Conservation (phyloP, 53 echinoderm and acorn worm species). For the Mesocentrotus franciscanus region DNA sequence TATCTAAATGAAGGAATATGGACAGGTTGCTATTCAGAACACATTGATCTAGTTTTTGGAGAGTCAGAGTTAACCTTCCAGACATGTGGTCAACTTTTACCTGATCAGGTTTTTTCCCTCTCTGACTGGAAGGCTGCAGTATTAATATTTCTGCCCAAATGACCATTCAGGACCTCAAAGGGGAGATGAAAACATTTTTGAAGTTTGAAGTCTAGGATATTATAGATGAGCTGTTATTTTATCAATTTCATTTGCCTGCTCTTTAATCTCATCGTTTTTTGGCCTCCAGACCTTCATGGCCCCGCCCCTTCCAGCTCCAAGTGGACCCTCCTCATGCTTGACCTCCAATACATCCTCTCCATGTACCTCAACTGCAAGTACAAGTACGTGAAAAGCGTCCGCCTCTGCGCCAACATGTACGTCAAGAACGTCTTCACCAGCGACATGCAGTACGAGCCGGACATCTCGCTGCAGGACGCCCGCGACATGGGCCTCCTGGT, state of each 20-base stretch:
- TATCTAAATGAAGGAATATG: no score
- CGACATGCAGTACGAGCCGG: constrained; percentile 94
- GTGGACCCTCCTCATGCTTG: constrained; percentile 90
- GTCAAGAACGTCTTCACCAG: constrained; percentile 97
- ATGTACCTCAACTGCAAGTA: constrained; percentile 98
- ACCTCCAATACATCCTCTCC: constrained; percentile 97
- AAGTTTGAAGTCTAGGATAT: no score
- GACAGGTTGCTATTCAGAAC: no score
- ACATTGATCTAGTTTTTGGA: no score
- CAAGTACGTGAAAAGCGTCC: constrained; percentile 86
- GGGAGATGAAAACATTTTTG: no score
- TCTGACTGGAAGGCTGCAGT: no score
- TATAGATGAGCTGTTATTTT: no score
- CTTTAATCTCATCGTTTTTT: not conserved
- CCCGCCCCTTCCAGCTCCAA: constrained; percentile 85
- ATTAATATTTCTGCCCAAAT: no score
- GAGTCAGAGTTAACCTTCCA: no score
- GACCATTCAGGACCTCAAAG: no score
- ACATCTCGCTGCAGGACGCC: constrained; percentile 87
- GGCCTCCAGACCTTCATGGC: constrained; percentile 80
- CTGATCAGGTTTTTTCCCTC: no score
- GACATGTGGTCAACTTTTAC: no score
- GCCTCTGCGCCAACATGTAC: constrained; percentile 91
- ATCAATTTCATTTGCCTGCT: not conserved
- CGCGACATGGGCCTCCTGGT: constrained; percentile 86